Base-by-base conservation (phyloP, 2,888 invertebrate species). In the Scaptomyza polygonia region DNA sequence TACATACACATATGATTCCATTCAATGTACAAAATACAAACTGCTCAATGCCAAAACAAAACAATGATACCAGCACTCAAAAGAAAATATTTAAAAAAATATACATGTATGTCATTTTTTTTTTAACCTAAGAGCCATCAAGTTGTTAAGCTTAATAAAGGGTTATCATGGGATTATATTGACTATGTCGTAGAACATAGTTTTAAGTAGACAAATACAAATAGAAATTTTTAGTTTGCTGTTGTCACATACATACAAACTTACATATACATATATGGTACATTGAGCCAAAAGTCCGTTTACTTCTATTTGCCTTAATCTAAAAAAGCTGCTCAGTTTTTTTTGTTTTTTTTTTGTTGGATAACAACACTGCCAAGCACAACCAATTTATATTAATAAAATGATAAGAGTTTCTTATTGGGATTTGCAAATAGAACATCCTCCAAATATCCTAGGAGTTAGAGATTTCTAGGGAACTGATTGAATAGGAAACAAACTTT, bases 11-110 rank as follows among this genome's bases (percentile, higher is more conserved):
- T 47, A 72, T 68, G 54, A 78, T 81, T 85, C 77, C 73, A 85
- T 85, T 79, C 65, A 74, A 71, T 86, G 86, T 84, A 84, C 86
- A 85, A 84, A 82, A 62, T 54, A 49, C 53, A 53, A 56, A 66
- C 61, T 52, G 58, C 49, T 54, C 64, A 67, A 74, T 69, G 59
- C 62, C 63, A 73, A 67, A 72, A 53, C 42, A 58, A 51, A 58
- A 57, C 21, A 18, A 29, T 39, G 40, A 30, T 36, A 44, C 18
- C 36, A 66, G 51, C 25, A 25, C 4, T 25, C 5, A 25, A 55
- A 47, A 47, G 8, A 18, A 47, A 16, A 45, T 27, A n/a, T 1
- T 1, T 3, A 36, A 39, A 16, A 9, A 49, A 8, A 59, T 21
- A 12, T 56, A 56, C 44, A 57, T 34, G 32, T 48, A 32, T 47